Evolutionary conservation across 2,888 invertebrate species (phyloP).

Genomic region (Trypoxylon attenuatum): DNA sequence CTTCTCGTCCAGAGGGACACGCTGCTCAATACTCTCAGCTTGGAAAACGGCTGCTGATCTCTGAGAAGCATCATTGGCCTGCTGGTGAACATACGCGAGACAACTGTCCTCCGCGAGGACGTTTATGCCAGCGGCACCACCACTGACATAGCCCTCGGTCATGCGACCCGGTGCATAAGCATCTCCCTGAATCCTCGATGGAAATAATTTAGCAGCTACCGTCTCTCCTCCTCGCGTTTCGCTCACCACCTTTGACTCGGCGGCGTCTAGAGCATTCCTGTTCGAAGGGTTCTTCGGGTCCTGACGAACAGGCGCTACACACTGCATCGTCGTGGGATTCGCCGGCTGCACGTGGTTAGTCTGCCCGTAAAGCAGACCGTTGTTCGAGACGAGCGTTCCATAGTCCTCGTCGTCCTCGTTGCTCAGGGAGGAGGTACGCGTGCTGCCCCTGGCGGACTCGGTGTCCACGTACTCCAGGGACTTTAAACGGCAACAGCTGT

Average conservation of each 20-base stretch:
- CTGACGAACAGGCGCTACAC: slow-evolving; percentile 24
- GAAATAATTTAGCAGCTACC: slow-evolving; percentile 38
- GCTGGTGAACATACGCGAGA: slow-evolving; percentile 38
- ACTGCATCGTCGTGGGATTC: slow-evolving; percentile 29
- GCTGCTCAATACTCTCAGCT: slow-evolving; percentile 32
- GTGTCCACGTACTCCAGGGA: slow-evolving; percentile 31
- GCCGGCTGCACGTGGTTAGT: slow-evolving; percentile 32
- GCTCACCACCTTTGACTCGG: slow-evolving; percentile 19
- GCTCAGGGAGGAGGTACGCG: slow-evolving; percentile 13
- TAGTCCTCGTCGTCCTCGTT: slow-evolving; percentile 55
- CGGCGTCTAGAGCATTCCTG: slow-evolving; percentile 28
- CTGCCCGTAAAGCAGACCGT: slow-evolving; percentile 40
- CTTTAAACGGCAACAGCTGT: slow-evolving; percentile 47
- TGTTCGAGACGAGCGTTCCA: slow-evolving; percentile 36
- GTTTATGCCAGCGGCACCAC: slow-evolving; percentile 31
- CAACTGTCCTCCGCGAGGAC: slow-evolving; percentile 44
- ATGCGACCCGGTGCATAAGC: slow-evolving; percentile 25
- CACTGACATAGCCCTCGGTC: slow-evolving; percentile 28
- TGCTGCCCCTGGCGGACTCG: slow-evolving; percentile 28
- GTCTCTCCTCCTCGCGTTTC: slow-evolving; percentile 32
- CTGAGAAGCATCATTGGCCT: slow-evolving; percentile 30
- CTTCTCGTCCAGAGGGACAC: slow-evolving; percentile 43
- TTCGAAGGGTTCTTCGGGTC: slow-evolving; percentile 29
- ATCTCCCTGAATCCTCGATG: slow-evolving; percentile 38
- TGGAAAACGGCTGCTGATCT: slow-evolving; percentile 36